Conservation (phyloP, 2,797 vertebrate genomes). For the Danio choprae region DNA sequence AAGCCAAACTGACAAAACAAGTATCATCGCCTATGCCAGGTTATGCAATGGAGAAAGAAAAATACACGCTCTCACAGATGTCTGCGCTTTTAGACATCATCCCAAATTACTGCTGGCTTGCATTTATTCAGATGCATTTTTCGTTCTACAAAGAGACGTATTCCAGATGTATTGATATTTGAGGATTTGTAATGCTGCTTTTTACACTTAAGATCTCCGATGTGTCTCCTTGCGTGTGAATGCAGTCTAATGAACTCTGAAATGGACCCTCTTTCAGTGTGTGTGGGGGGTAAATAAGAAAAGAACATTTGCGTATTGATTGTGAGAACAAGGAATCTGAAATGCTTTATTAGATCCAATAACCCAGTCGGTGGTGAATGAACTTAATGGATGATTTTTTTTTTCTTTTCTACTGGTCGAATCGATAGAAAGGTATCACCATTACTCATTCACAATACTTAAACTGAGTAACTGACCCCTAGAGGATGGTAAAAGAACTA, state of each 20-base stretch:
- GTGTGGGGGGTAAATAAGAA: conserved; percentile 25
- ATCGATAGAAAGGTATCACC: conserved; percentile 8
- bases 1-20: conserved; percentile 43
- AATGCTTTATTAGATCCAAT: conserved; percentile 37
- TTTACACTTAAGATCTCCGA: not conserved
- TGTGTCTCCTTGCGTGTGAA: conserved; percentile 16
- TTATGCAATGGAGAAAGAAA: conserved; percentile 41
- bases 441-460: conserved; percentile 1
- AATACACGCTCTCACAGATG: conserved; percentile 31
- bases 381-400: conserved; percentile 21
- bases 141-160: conserved; percentile 36
- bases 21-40: conserved; percentile 44
- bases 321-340: conserved; percentile 32
- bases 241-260: conserved; percentile 27
- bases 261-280: conserved; percentile 12
- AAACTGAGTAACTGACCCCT: conserved; percentile 19
- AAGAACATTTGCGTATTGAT: conserved; percentile 38
- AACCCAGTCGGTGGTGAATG: conserved; percentile 28
- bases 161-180: conserved; percentile 44
- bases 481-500: not conserved
- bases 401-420: not conserved
- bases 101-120: conserved; percentile 38
- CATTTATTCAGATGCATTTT: conserved; percentile 33
- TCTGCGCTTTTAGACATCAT: conserved; percentile 36
- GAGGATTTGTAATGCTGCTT: conserved; percentile 6